Percentiles rank a stretch among this genome's conserved stretches.
Evolutionary conservation across 2,888 invertebrate genomes (phyloP).

Genomic region (Leptopilina drosophilae): DNA sequence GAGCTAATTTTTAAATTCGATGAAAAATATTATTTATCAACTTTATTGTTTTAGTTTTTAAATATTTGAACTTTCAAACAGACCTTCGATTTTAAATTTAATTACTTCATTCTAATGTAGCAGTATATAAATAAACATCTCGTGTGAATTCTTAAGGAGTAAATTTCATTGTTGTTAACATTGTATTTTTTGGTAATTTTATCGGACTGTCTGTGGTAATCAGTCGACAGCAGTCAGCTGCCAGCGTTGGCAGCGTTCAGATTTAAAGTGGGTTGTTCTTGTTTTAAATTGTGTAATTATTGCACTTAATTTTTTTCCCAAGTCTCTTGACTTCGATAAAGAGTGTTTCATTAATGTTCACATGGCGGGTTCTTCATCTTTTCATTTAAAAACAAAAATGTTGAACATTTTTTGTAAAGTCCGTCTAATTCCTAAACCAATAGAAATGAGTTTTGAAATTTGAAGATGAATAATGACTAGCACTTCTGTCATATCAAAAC

Average conservation of each 20-base stretch:
- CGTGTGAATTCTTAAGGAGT: not conserved
- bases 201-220: not conserved
- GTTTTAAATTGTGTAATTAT: not conserved
- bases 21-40: too few species aligned
- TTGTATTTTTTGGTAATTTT: constrained; percentile 8
- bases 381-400: not conserved
- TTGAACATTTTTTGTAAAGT: not conserved
- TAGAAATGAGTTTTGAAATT: constrained; percentile 2
- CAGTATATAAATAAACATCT: too few species aligned
- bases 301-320: not conserved
- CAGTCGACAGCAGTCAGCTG: not conserved
- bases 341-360: not conserved
- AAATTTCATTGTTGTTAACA: not conserved
- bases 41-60: too few species aligned
- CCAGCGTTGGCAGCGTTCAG: constrained; percentile 2
- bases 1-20: too few species aligned
- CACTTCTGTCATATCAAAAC: not conserved
- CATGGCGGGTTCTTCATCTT: not conserved
- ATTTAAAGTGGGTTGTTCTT: constrained; percentile 6
- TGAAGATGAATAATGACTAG: constrained; percentile 12
- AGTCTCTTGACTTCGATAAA: not conserved
- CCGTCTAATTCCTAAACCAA: not conserved
- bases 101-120: too few species aligned
- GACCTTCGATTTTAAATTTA: too few species aligned
- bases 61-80: too few species aligned